Conservation (phyloP, 2,888 invertebrate species). For the Podotricha telesiphe region DNA sequence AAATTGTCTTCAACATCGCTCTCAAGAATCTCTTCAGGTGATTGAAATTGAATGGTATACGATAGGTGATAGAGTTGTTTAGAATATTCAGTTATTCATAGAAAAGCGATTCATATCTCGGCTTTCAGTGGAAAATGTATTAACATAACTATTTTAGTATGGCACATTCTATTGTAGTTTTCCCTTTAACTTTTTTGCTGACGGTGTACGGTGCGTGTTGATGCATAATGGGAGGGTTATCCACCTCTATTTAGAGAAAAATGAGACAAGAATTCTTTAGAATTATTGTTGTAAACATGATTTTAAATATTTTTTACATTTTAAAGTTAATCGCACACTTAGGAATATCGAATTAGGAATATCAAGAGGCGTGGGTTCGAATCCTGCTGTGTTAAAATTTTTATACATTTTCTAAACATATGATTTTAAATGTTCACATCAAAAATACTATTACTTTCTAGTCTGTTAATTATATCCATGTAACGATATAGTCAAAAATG, state of each 20-base stretch:
- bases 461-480: no score
- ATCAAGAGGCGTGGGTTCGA: no score
- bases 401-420: no score
- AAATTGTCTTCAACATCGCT: neutral
- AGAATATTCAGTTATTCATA: slow-evolving; percentile 73
- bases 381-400: no score
- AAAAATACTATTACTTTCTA: no score
- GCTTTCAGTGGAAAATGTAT: slow-evolving; percentile 37
- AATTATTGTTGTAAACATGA: no score
- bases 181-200: slow-evolving; percentile 29
- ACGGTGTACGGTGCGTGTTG: slow-evolving; percentile 24
- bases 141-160: slow-evolving; percentile 39
- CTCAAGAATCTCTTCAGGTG: slow-evolving; percentile 17
- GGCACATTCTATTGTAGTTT: slow-evolving; percentile 34
- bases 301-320: no score
- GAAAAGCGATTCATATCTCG: slow-evolving; percentile 56
- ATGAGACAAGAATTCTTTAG: neutral
- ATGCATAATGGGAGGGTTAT: slow-evolving; percentile 28
- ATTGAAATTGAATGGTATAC: slow-evolving; percentile 42
- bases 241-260: slow-evolving; percentile 7
- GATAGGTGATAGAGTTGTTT: slow-evolving; percentile 68
- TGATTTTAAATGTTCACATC: no score
- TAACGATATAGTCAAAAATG: no score
- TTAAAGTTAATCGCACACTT: no score
- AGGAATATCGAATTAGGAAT: no score